Evolutionary conservation across 1,140 invertebrate genomes (phyloP), one percentile per base, ranked within the genome.

Genomic region (Zaprionus ornatus): DNA sequence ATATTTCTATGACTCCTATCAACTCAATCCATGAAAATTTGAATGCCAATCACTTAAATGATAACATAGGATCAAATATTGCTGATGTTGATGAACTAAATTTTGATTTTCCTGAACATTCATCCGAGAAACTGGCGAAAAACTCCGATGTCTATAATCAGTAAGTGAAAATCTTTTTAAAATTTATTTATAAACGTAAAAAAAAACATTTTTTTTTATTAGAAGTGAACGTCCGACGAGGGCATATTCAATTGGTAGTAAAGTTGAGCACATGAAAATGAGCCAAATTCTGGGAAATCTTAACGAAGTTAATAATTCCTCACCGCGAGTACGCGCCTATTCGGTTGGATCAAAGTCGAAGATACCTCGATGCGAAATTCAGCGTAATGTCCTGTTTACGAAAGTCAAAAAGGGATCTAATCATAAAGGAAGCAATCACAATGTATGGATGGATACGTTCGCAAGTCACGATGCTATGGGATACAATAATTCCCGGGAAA

Each of bases 161-260:
- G 85, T 88, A 19, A 81, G 84, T 88, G 40, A 9, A 7, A 10
- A 62, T n/a, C 1, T n/a, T 25, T 48, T 65, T 54, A 42, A 42
- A 45, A 23, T 32, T 29, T n/a, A 40, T 29, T 45, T 32, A 12
- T 35, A 52, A 25, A 9, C 13, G 21, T 48, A n/a, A 35, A 67
- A 45, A 17, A 3, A 32, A 10, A 2, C 2, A n/a, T 37, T 60
- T 27, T 32, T 0, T 78, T 5, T 35, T 50, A n/a, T 62, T 63
- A 82, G 86, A 75, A 87, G 93, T 82, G 93, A 94, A 80, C 94
- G 96, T 65, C 96, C 96, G 25, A 94, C 94, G 45, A 94, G 97
- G 79, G 96, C 97, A 3, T 98, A 98, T 92, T 98, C 97, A 27
- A 96, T 98, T 54, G 98, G 97, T 7, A 97, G 97, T 27, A 95